These are phyloP conservation scores for Musca vetustissima DNA, from an alignment of 1,140 invertebrate species.

Conservation along the genomic window DNA sequence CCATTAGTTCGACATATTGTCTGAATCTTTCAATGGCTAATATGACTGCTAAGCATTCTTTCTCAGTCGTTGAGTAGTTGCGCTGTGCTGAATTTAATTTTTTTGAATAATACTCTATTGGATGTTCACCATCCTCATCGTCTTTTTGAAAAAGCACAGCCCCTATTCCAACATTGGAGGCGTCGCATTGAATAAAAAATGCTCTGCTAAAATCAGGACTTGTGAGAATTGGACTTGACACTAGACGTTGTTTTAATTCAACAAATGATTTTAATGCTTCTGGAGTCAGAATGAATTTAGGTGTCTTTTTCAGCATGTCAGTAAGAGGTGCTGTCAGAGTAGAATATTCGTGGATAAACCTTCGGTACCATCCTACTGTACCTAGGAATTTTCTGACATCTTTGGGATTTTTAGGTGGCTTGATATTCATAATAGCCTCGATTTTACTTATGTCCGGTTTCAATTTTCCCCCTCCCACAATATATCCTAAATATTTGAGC, in stretches of 20 bases:
- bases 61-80: constrained; percentile 53
- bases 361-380: background rate
- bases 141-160: background rate
- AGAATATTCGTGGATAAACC: too few species aligned
- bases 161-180: background rate
- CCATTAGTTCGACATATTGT: constrained; percentile 50
- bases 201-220: background rate
- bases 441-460: too few species aligned
- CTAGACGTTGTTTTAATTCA: background rate
- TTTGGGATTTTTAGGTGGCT: background rate
- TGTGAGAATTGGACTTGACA: background rate
- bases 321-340: too few species aligned
- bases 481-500: background rate
- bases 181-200: background rate
- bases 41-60: constrained; percentile 56
- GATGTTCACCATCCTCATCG: too few species aligned
- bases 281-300: background rate
- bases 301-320: background rate
- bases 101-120: too few species aligned
- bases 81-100: constrained; percentile 38
- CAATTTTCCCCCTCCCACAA: background rate
- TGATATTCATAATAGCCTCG: background rate
- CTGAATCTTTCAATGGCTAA: constrained; percentile 54
- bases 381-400: background rate
- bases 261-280: background rate